These are phyloP conservation scores for Nothura maculosa DNA, from an alignment of 2,797 vertebrate species.

Conservation along the genomic window DNA sequence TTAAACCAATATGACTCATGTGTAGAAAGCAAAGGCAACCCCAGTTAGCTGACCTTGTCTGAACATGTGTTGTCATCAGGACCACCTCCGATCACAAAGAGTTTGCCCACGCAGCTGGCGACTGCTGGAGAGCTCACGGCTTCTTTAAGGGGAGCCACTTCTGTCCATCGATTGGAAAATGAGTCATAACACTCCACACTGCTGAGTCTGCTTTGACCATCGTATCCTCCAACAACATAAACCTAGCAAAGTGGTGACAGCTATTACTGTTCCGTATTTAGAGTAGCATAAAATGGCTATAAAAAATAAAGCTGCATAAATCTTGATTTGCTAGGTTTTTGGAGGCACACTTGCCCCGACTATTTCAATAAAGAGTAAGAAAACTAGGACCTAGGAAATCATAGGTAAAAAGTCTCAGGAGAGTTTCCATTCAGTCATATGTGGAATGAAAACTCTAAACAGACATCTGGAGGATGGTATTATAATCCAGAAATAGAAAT, in stretches of 20 bases:
- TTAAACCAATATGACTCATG: not conserved
- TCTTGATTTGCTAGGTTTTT: not conserved
- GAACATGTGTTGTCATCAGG: conserved; percentile 97
- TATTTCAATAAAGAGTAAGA: not conserved
- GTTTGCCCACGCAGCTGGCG: conserved; percentile 92
- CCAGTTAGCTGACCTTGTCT: conserved; percentile 89
- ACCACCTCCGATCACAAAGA: conserved; percentile 97
- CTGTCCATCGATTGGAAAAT: conserved; percentile 98
- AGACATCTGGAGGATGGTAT: not conserved
- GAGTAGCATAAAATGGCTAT: fast-evolving
- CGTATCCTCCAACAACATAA: conserved; percentile 97
- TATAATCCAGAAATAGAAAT: conserved; percentile 11
- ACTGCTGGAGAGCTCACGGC: conserved; percentile 97
- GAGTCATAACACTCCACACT: conserved; percentile 97
- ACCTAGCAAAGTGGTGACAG: conserved; percentile 83
- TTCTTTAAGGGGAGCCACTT: conserved; percentile 95
- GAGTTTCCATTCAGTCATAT: conserved; percentile 19
- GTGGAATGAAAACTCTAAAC: not conserved
- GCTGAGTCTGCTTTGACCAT: conserved; percentile 95
- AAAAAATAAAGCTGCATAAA: not conserved
- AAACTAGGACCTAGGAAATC: not conserved
- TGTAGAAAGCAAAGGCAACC: fast-evolving
- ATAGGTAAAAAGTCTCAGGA: not conserved
- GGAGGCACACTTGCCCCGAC: not conserved
- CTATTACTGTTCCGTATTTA: fast-evolving